These are phyloP conservation scores for Hystrix brachyura DNA, from an alignment of 2,113 vertebrate genomes.

Conservation along the genomic window DNA sequence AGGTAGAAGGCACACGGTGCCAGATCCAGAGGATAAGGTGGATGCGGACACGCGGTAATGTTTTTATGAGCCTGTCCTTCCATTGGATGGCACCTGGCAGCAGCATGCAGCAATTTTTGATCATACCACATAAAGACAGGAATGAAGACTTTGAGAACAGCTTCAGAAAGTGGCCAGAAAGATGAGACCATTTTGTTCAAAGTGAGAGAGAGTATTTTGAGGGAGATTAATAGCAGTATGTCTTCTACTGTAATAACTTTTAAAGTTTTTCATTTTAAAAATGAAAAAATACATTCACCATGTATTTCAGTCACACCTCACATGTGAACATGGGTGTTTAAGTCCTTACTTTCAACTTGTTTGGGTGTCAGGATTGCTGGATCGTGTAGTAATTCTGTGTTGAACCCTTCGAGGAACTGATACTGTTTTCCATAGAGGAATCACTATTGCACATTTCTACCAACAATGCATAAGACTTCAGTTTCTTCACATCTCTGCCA, in stretches of 20 bases:
- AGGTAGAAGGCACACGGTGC: not conserved
- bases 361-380: not conserved
- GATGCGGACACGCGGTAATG: not conserved
- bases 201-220: not conserved
- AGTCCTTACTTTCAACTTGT: not conserved
- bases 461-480: not conserved
- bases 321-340: no score
- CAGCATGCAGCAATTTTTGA: not conserved
- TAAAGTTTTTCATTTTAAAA: not conserved
- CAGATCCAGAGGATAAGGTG: not conserved
- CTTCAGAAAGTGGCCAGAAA: not conserved
- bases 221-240: not conserved
- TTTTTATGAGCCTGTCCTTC: not conserved
- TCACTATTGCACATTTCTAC: not conserved
- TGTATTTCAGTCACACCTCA: not conserved
- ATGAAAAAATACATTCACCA: not conserved
- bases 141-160: not conserved
- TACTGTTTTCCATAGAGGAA: fast-evolving
- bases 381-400: not conserved
- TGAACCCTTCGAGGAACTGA: not conserved
- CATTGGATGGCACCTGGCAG: not conserved
- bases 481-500: not conserved
- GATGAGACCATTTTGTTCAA: not conserved
- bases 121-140: not conserved
- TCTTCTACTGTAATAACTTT: not conserved